phyloP scores from a whole-genome alignment of 64 coral and sea anemone species.

The Montipora sp. region DNA sequence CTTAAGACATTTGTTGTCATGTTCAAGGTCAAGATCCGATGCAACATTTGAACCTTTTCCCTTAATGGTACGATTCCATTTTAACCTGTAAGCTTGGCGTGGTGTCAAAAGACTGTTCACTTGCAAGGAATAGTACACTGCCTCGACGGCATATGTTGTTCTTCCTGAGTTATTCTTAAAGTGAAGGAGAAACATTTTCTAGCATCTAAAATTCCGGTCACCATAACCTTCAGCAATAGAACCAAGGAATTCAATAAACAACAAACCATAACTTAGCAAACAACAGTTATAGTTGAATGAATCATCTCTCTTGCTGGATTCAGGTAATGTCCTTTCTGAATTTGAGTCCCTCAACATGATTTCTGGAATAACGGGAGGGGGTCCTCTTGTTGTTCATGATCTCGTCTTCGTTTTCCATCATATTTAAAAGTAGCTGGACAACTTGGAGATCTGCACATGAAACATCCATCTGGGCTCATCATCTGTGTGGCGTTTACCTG shows the following conservation, averaged over 20 bases:
- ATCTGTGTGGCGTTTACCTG: slow-evolving; percentile 42
- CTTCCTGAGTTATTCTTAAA: slow-evolving; percentile 3
- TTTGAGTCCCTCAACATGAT: neutral
- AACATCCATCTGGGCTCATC: slow-evolving; percentile 59
- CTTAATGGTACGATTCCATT: slow-evolving; percentile 57
- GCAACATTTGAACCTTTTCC: slow-evolving; percentile 61
- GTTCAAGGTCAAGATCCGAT: slow-evolving; percentile 69
- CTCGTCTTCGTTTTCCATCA: slow-evolving; percentile 67
- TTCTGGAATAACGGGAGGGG: slow-evolving; percentile 33
- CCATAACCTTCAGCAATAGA: slow-evolving; percentile 67
- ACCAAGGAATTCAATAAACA: slow-evolving; percentile 71
- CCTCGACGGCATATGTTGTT: slow-evolving; percentile 67
- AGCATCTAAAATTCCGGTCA: slow-evolving; percentile 37
- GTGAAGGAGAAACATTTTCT: slow-evolving; percentile 53
- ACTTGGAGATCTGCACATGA: slow-evolving; percentile 57
- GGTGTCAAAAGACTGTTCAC: slow-evolving; percentile 23
- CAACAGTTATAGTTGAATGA: slow-evolving; percentile 58
- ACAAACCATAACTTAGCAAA: slow-evolving; percentile 54
- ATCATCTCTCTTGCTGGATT: slow-evolving; percentile 29
- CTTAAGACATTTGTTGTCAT: slow-evolving; percentile 62
- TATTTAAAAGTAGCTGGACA: slow-evolving; percentile 61
- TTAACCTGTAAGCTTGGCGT: neutral
- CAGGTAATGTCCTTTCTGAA: neutral
- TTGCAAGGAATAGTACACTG: slow-evolving; percentile 49
- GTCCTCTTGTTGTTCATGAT: slow-evolving; percentile 54